Conservation (phyloP, 2,888 invertebrate genomes). For the Melitaea athalia region DNA sequence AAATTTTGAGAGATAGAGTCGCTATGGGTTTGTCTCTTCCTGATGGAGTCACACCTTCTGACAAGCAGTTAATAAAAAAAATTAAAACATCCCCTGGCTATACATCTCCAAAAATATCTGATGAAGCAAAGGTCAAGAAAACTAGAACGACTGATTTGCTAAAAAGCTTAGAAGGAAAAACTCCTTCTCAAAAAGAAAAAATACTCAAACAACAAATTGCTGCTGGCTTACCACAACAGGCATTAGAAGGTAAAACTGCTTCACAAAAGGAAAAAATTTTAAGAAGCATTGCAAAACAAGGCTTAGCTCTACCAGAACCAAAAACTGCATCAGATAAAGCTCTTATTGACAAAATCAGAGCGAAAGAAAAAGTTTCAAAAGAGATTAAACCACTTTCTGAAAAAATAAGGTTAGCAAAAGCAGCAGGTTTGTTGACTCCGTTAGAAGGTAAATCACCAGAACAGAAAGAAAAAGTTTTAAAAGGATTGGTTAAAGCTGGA, state of each 20-base stretch:
- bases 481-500: slow-evolving; percentile 35
- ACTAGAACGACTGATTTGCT: slow-evolving; percentile 36
- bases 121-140: slow-evolving; percentile 19
- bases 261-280: slow-evolving; percentile 46
- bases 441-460: slow-evolving; percentile 37
- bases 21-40: slow-evolving; percentile 32
- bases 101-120: slow-evolving; percentile 10
- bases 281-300: slow-evolving; percentile 39
- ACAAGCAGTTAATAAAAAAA: slow-evolving; percentile 26
- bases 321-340: slow-evolving; percentile 47
- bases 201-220: slow-evolving; percentile 48
- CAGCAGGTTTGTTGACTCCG: slow-evolving; percentile 42
- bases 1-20: slow-evolving; percentile 29
- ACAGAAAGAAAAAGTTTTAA: slow-evolving; percentile 40
- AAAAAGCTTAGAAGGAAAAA: slow-evolving; percentile 42
- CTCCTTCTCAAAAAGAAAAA: slow-evolving; percentile 44
- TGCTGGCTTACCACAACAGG: slow-evolving; percentile 42
- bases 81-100: slow-evolving; percentile 23
- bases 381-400: slow-evolving; percentile 38
- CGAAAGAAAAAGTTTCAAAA: slow-evolving; percentile 46
- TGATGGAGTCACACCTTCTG: slow-evolving; percentile 31
- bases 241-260: slow-evolving; percentile 41
- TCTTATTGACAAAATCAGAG: slow-evolving; percentile 43
- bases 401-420: slow-evolving; percentile 41
- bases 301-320: slow-evolving; percentile 46